These are phyloP conservation scores for Heliocidaris tuberculata DNA, from an alignment of 35 echinoderm and acorn worm species.

Conservation along the genomic window DNA sequence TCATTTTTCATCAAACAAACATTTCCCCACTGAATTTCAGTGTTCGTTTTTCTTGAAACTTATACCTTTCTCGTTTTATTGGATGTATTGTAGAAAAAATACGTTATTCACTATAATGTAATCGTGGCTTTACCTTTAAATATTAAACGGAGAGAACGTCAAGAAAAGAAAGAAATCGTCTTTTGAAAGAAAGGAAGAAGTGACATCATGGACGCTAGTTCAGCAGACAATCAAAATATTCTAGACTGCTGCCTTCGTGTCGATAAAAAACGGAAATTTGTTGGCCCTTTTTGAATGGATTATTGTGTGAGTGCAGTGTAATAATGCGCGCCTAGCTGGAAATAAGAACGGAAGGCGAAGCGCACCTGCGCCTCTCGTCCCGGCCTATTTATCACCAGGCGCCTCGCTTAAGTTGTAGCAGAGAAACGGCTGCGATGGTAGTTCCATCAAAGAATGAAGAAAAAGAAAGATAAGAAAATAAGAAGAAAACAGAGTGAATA, in stretches of 20 bases:
- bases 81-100: no score
- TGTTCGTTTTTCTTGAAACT: no score
- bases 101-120: no score
- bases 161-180: not conserved
- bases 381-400: conserved; percentile 19
- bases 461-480: not conserved
- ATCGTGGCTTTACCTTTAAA: not conserved
- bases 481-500: conserved; percentile 2
- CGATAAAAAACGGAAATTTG: conserved; percentile 40
- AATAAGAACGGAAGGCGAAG: not conserved
- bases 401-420: not conserved
- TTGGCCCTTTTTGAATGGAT: conserved; percentile 14
- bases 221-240: not conserved
- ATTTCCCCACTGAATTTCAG: no score
- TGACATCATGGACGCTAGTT: conserved; percentile 20
- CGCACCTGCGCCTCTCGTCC: conserved; percentile 25
- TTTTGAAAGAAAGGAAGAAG: not conserved
- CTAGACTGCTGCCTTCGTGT: not conserved
- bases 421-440: not conserved
- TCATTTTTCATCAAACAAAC: no score
- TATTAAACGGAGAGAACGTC: not conserved
- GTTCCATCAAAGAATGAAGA: not conserved
- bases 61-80: no score
- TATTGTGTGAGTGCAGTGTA: conserved; percentile 19
- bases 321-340: conserved; percentile 4